Base-by-base conservation (phyloP, 2,797 vertebrate genomes). In the Ispidina picta region DNA sequence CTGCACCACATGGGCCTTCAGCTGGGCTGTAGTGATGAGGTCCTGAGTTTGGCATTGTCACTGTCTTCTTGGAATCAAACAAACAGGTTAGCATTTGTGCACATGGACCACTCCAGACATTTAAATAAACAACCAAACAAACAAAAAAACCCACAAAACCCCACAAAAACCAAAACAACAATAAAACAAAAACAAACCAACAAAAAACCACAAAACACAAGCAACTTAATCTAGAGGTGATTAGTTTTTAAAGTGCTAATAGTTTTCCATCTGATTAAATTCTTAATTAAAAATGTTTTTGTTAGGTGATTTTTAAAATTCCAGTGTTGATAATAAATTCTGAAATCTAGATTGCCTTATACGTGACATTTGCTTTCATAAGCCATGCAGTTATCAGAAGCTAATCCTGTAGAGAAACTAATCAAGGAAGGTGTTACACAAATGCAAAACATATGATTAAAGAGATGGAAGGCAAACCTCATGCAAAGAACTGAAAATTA, bases 371-470 rank as follows among this genome's bases (percentile, higher is more conserved):
- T 98, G 92, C 94, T 97, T 98, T 97, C 94, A 94, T 97, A 97
- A 98, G 96, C 95, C 94, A 93, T 85, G 92, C 92, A 95, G 96
- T 96, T 98, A 97, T 97, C 97, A 97, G 92, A 96, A 97, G 96
- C 94, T 97, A 98, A 98, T 98, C 97, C 98, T 97, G 97, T 95
- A 96, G 94, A 96, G 96, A 98, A 98, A 97, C 97, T 98, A 98
- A 98, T 98, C 98, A 98, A 96, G 93, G 94, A 97, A 98, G 97
- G 98, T 98, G 98, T 97, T 97, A 97, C 97, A 96, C 94, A 98
- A 97, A 97, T 97, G 96, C 94, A 97, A 98, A 98, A 98, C 96
- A 97, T 96, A 97, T 98, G 98, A 98, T 98, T 98, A 98, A 97
- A 97, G 96, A 94, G 95, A 96, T 31, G 83, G 73, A 96, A 96